These are phyloP conservation scores for Synergus gifuensis DNA, from an alignment of 2,888 invertebrate species.

Conservation along the genomic window DNA sequence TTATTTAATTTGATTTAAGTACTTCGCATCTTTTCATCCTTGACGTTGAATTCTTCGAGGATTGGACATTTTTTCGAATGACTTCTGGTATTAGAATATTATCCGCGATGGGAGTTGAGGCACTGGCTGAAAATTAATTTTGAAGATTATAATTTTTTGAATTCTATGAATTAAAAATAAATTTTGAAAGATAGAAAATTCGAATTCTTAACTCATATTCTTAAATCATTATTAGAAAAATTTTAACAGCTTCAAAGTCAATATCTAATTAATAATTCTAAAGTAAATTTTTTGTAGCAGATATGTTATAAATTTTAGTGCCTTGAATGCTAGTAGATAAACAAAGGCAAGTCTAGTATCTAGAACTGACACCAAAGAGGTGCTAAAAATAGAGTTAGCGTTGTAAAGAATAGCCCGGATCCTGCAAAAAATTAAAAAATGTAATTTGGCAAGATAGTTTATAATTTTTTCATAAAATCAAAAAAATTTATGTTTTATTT, in stretches of 20 bases:
- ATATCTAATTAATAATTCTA: background rate
- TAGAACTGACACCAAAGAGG: background rate
- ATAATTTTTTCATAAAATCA: background rate
- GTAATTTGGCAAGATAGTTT: background rate
- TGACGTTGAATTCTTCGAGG: conserved; percentile 11
- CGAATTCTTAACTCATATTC: background rate
- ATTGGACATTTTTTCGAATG: conserved; percentile 43
- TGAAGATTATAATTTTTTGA: background rate
- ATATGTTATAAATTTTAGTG: background rate
- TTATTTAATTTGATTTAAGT: conserved; percentile 41
- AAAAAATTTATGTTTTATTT: background rate
- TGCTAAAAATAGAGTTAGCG: background rate
- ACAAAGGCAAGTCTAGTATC: background rate
- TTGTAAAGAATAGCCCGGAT: background rate
- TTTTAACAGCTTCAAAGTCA: background rate
- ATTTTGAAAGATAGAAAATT: background rate
- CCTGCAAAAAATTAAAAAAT: background rate
- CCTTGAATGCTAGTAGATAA: background rate
- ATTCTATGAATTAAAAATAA: background rate
- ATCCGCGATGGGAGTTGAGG: conserved; percentile 22
- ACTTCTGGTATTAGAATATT: conserved; percentile 45
- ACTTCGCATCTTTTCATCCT: conserved; percentile 48
- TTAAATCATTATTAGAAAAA: background rate
- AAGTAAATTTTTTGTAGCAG: background rate
- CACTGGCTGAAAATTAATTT: conserved; percentile 40